phyloP scores from a whole-genome alignment of 2,113 vertebrate genomes.

The Tachysurus fulvidraco region DNA sequence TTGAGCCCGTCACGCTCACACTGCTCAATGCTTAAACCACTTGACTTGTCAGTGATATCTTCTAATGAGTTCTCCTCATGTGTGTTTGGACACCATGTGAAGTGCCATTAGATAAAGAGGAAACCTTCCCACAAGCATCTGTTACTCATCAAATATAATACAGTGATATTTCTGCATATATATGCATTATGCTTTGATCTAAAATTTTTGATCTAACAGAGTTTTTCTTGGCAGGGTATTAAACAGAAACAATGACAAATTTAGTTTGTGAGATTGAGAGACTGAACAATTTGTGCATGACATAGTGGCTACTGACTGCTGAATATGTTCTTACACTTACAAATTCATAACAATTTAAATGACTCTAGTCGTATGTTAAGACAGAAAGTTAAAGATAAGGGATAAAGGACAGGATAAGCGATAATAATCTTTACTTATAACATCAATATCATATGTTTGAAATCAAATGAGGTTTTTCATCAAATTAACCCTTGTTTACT shows the following conservation, averaged over 20 bases:
- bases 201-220: neutral
- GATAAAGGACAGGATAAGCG: neutral
- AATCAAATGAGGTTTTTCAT: neutral
- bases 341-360: neutral
- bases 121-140: slow-evolving; percentile 45
- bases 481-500: neutral
- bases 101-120: slow-evolving; percentile 15
- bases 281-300: neutral
- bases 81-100: slow-evolving; percentile 1
- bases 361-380: neutral
- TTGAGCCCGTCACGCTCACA: neutral
- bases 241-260: neutral
- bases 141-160: slow-evolving; percentile 4
- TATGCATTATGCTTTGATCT: neutral
- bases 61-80: slow-evolving; percentile 29
- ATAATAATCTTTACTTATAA: neutral
- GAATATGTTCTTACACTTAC: neutral
- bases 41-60: slow-evolving; percentile 10
- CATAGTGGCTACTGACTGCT: neutral
- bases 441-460: neutral
- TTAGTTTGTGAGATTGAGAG: neutral
- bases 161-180: neutral
- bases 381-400: neutral
- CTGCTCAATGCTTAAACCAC: slow-evolving; percentile 12
- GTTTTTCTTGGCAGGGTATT: neutral